Evolutionary conservation across 2,113 vertebrate species (phyloP), one percentile per base, ranked within the genome.

Genomic region (Psettodes erumei): DNA sequence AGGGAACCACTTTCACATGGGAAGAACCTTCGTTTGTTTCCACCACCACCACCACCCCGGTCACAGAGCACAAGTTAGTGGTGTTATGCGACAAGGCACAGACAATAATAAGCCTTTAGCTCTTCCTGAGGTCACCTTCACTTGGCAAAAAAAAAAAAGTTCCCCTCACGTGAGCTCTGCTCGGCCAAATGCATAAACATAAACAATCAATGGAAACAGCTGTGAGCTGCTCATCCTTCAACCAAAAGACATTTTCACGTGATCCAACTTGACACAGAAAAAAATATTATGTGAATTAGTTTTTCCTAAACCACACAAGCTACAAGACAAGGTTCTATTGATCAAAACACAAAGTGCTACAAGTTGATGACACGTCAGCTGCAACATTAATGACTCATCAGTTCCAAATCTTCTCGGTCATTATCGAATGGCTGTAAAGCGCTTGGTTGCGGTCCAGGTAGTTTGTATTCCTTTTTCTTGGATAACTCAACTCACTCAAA

Each of bases 1-100:
- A 86, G 78, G 82, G 77, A 91, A 84, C 65, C 78, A 83, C 82
- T 88, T 84, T 90, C 87, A 84, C 80, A 83, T 78, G 79, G 78
- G 86, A 89, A 86, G 79, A n/a, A 77, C 63, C 70, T 71, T 1
- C 9, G 3, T 58, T 60, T 67, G 58, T 90, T 83, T 80, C 83
- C 77, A 70, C 13, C 73, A n/a, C n/a, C n/a, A n/a, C n/a, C n/a
- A n/a, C n/a, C n/a, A n/a, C 33, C 56, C 54, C n/a, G 38, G 38
- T 81, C 77, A 67, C 71, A 65, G 23, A 45, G 47, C 83, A 75
- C 30, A 37, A 58, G 71, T 79, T 75, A 40, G 55, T 11, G 0
- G 28, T 11, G 45, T 79, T 63, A 54, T 38, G 43, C 72, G 77
- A 77, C 59, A 51, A 54, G 56, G 23, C 60, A 47, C 62, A 77